Base-by-base conservation (phyloP, 2,797 vertebrate species). In the Pygocentrus nattereri region DNA sequence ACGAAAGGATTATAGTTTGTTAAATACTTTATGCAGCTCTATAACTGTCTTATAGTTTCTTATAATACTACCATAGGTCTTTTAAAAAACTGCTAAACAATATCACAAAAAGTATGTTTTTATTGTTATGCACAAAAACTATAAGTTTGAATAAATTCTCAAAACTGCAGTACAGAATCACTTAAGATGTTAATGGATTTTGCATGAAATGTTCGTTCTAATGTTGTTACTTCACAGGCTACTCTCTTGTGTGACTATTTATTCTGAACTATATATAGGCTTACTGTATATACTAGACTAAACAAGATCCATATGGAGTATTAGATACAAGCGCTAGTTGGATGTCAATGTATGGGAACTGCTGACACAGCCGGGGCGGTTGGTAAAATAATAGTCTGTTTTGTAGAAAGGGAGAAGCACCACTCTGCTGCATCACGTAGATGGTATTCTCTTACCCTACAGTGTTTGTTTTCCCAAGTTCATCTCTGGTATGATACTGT, bases 391-490 rank as follows among this genome's bases (percentile, higher is more conserved):
- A 49, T 56, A 74, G 61, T 62, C 15, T 12, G 16, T 65, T 72
- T 76, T 68, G 41, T 68, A 75, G 65, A 70, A 76, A 78, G 27
- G 30, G 38, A 71, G 73, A 61, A 27, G 67, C 41, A 75, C 41
- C 44, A 76, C 11, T 38, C 25, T 49, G 47, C 34, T 78, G 50
- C 61, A 58, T 87, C 87, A 89, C 82, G 68, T 86, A 86, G 64
- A 85, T 67, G 69, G 78, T 88, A 76, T 90, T 89, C 81, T 89
- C 88, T 88, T 79, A 88, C 80, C 11, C 15, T 83, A 62, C n/a
- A 82, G 78, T 31, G 87, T 92, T 93, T 92, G 90, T 93, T 91
- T 93, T 85, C 85, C 82, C 80, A 88, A 86, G 84, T 77, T 86
- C 69, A 15, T 85, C 78, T 73, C 78, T 59, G 82, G 81, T 87